Evolutionary conservation across 2,888 invertebrate species (phyloP), one percentile per base, ranked within the genome.

Genomic region (Trissolcus brochymenae): DNA sequence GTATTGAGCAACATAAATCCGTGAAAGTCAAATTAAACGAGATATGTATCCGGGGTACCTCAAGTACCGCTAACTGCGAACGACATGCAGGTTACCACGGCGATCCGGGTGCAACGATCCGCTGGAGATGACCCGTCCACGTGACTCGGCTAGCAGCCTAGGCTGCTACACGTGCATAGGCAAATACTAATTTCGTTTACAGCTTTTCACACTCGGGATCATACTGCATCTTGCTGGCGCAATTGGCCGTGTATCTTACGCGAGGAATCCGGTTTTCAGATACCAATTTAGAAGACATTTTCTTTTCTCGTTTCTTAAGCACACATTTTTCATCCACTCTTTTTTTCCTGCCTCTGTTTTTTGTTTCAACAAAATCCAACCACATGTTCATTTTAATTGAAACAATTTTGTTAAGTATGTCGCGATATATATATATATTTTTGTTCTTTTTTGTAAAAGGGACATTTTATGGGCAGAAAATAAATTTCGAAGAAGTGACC

Each of bases 21-120:
- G 83, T 84, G 84, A 85, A 83, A 84, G 83, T 81, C 80, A 79
- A 82, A 78, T 80, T 78, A 65, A 76, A 70, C 61, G 76, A 59
- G 74, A 72, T 76, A 72, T 67, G 68, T 72, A 72, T 78, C 67
- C 71, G 72, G 78, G 71, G 70, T 72, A 76, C 68, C 68, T 70
- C 72, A 82, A 81, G 80, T 87, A 87, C 87, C 87, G 87, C 87
- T 87, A 87, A 86, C 82, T 84, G 82, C 83, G 84, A 82, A 84
- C 84, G 84, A 86, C 86, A 86, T 85, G 85, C 86, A 85, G 85
- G 84, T 84, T 81, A 78, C 81, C 80, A 80, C 79, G 80, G 79
- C 75, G 79, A 80, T 79, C 81, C 74, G 76, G 78, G 75, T 80
- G 79, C 70, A 80, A 81, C 75, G 81, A 78, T 77, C 80, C 77